phyloP scores from a whole-genome alignment of 2,113 vertebrate genomes.

The Xyrauchen texanus region DNA sequence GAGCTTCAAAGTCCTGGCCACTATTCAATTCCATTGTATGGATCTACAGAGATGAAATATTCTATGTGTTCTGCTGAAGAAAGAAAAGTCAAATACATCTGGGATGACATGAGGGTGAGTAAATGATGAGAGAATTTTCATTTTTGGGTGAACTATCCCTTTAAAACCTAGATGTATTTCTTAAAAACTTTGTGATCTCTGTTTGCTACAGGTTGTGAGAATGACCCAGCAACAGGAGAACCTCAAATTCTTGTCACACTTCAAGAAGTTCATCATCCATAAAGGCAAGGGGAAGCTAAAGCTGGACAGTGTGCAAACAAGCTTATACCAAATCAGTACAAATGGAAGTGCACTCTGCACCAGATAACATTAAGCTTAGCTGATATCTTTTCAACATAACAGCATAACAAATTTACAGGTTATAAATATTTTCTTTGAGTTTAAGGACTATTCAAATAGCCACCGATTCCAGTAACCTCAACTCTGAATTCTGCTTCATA shows the following conservation, averaged over 20 bases:
- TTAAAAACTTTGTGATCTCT: neutral
- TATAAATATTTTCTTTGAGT: neutral
- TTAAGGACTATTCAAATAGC: slow-evolving; percentile 93
- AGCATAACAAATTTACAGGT: neutral
- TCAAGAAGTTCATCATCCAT: slow-evolving; percentile 98
- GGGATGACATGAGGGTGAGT: too few species aligned
- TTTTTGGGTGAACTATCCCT: too few species aligned
- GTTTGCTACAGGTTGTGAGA: slow-evolving; percentile 83
- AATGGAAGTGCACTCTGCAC: slow-evolving; percentile 95
- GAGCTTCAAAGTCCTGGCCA: too few species aligned
- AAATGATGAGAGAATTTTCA: too few species aligned
- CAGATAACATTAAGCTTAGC: slow-evolving; percentile 64
- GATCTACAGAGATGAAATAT: too few species aligned
- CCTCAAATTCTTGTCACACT: slow-evolving; percentile 96
- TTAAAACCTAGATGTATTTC: too few species aligned
- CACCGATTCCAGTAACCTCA: slow-evolving; percentile 90
- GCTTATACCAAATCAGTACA: slow-evolving; percentile 94
- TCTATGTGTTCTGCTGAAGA: too few species aligned
- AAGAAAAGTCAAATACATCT: too few species aligned
- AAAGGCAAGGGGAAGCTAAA: slow-evolving; percentile 88
- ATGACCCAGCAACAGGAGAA: slow-evolving; percentile 99
- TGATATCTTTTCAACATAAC: neutral
- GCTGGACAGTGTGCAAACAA: slow-evolving; percentile 83
- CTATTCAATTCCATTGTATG: too few species aligned
- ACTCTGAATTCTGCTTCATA: slow-evolving; percentile 97